Evolutionary conservation across 2,888 invertebrate genomes (phyloP).

Genomic region (Bembecia ichneumoniformis): DNA sequence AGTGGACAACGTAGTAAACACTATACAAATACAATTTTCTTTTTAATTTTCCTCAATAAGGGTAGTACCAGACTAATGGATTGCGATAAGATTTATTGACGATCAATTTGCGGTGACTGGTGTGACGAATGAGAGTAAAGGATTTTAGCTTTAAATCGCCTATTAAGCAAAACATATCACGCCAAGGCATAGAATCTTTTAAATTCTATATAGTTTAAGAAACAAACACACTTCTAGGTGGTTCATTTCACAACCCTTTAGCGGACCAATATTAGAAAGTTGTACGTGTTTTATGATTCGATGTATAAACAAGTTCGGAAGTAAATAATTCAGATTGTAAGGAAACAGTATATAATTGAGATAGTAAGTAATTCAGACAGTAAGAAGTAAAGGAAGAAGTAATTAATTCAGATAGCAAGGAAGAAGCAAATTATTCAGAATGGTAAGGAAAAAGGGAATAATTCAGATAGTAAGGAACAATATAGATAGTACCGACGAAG

Average conservation of each 20-base stretch:
- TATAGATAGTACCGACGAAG: too few species aligned
- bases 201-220: slow-evolving; percentile 62
- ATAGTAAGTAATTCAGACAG: too few species aligned
- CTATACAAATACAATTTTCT: background rate
- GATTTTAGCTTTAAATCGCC: slow-evolving; percentile 59
- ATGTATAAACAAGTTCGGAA: slow-evolving; percentile 13
- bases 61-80: background rate
- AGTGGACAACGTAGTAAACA: too few species aligned
- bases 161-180: slow-evolving; percentile 70
- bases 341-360: background rate
- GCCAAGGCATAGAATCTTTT: slow-evolving; percentile 63
- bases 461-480: too few species aligned
- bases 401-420: too few species aligned
- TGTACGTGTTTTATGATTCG: slow-evolving; percentile 60
- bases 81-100: background rate
- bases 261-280: slow-evolving; percentile 74
- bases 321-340: slow-evolving; percentile 1
- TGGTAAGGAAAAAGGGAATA: too few species aligned
- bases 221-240: slow-evolving; percentile 52
- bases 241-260: slow-evolving; percentile 67
- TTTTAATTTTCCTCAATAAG: background rate
- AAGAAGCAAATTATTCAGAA: too few species aligned
- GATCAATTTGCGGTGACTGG: background rate
- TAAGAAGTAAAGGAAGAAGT: too few species aligned
- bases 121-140: slow-evolving; percentile 15